A percentile compares a stretch with the other conserved stretches of the same genome.
Evolutionary conservation across 37 sponge, comb jelly and placozoan species (phyloP).

Genomic region (Cliona cf. orientalis): DNA sequence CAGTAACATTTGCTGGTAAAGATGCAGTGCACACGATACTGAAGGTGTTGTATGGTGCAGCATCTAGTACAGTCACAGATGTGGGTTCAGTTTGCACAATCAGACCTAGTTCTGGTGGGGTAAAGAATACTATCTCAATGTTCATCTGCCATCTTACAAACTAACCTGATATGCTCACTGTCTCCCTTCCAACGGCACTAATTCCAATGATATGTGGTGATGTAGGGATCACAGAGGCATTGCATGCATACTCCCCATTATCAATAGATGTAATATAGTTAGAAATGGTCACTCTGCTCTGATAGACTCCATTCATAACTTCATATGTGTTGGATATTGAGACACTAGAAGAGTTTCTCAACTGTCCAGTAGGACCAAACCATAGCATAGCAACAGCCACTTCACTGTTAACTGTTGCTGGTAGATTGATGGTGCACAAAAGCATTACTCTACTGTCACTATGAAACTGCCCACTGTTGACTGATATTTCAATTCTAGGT

Average conservation of each 20-base stretch:
- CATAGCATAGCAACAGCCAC: background rate
- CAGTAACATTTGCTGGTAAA: conserved; percentile 5
- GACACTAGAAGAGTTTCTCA: background rate
- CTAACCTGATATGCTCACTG: conserved; percentile 4
- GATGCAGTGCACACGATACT: conserved; percentile 14
- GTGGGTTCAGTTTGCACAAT: background rate
- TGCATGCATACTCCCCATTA: conserved; percentile 18
- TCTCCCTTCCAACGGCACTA: background rate
- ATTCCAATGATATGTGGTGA: conserved; percentile 14
- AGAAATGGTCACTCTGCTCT: conserved; percentile 8
- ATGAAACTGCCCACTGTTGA: background rate
- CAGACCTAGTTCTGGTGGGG: background rate
- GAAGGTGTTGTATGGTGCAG: conserved; percentile 19
- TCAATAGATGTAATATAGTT: background rate
- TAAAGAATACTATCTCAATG: background rate
- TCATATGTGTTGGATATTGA: background rate
- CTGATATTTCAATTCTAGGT: conserved; percentile 4
- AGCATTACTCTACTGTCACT: background rate
- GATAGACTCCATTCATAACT: background rate
- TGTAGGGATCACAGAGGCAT: conserved; percentile 11
- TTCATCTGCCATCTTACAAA: background rate
- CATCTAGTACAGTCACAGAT: conserved; percentile 3
- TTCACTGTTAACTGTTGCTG: conserved; percentile 11
- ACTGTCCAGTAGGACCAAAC: conserved; percentile 13
- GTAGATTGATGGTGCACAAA: conserved; percentile 2